Conservation (phyloP, 2,113 vertebrate genomes). For the Antechinus stuartii region DNA sequence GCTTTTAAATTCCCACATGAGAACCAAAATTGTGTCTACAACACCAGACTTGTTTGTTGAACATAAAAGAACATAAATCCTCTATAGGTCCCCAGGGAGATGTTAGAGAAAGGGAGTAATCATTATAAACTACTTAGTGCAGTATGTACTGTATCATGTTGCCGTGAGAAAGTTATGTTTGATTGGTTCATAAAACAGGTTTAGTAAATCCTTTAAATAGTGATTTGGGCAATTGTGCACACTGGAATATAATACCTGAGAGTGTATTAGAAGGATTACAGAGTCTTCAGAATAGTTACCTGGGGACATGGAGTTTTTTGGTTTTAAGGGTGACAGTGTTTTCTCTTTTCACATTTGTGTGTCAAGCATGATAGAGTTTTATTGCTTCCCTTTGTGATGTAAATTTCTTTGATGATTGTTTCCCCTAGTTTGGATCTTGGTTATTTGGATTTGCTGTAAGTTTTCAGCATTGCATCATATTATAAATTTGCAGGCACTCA, state of each 20-base stretch:
- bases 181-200: constrained; percentile 78
- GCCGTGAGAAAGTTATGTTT: constrained; percentile 77
- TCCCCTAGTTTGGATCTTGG: constrained; percentile 30
- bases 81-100: constrained; percentile 68
- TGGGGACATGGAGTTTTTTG: constrained; percentile 52
- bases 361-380: constrained; percentile 27
- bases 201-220: constrained; percentile 81
- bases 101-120: constrained; percentile 70
- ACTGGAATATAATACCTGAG: constrained; percentile 73
- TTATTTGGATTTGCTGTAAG: neutral
- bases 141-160: constrained; percentile 74
- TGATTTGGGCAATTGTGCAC: constrained; percentile 62
- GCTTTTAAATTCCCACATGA: constrained; percentile 70
- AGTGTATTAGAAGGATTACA: constrained; percentile 56
- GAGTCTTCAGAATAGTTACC: constrained; percentile 56
- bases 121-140: constrained; percentile 77
- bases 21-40: constrained; percentile 77
- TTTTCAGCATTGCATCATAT: neutral
- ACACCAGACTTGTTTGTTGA: constrained; percentile 79
- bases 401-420: constrained; percentile 2
- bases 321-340: constrained; percentile 37
- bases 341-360: constrained; percentile 56
- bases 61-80: constrained; percentile 82
- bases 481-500: neutral
- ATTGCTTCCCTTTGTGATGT: constrained; percentile 2